Evolutionary conservation across 2,888 invertebrate species (phyloP).

Genomic region (Piscicola geometra): DNA sequence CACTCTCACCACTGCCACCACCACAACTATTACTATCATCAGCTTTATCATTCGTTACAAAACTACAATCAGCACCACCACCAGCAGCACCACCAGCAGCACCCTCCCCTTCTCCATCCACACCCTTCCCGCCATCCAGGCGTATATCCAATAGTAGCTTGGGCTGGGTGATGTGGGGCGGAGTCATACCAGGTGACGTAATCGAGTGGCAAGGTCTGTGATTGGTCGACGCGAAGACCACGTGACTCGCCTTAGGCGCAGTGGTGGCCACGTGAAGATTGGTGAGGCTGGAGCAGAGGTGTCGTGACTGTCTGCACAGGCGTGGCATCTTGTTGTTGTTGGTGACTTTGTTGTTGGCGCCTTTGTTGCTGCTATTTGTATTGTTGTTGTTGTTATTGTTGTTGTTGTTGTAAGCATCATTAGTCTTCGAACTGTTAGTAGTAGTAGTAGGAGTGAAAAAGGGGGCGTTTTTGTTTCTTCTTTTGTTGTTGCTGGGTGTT

Average conservation of each 20-base stretch:
- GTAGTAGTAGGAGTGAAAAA: background rate
- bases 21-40: background rate
- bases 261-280: no score
- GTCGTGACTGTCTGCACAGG: no score
- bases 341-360: no score
- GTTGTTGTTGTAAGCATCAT: background rate
- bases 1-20: no score
- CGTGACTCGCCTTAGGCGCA: no score
- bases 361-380: background rate
- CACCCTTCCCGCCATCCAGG: background rate
- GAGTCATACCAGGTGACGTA: conserved; percentile 38
- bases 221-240: background rate
- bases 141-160: conserved; percentile 54
- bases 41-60: background rate
- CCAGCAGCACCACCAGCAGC: background rate
- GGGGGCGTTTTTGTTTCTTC: background rate
- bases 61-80: conserved; percentile 2
- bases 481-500: background rate
- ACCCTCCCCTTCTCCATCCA: background rate
- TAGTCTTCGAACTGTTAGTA: background rate
- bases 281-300: background rate
- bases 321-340: no score
- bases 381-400: background rate
- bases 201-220: conserved; percentile 12
- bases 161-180: conserved; percentile 48